Base-by-base conservation (phyloP, 1,140 invertebrate species). In the Rhopalosiphum padi region DNA sequence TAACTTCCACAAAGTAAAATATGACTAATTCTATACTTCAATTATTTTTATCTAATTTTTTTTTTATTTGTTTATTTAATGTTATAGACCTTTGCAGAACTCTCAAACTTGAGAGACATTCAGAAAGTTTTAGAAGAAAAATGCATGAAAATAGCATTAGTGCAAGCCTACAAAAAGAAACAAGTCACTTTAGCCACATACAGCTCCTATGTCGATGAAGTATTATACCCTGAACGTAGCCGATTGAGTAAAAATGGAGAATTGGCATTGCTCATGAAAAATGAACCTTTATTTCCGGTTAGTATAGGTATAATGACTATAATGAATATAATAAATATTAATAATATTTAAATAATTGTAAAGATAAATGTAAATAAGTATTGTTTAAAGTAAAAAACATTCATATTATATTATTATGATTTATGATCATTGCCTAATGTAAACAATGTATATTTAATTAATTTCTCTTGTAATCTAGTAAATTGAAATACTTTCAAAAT, bases 1-100 rank as follows among this genome's bases (percentile, higher is more conserved):
- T 94, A 95, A 96, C 60, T 97, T 97, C 94, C 95, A 96, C 86
- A 97, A 97, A 95, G 95, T 96, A 77, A 97, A 96, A 94, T 86
- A 37, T 22, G 3, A 91, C 6, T 43, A 60, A 41, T 60, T 68
- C 8, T 25, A 68, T 91, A 46, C 3, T 30, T 41, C 11, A 30
- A 25, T 46, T 9, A n/a, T 35, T 87, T 53, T 89, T 89, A 21
- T 53, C 5, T 35, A 22, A 5, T 25, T 88, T 18, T 5, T 11
- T 30, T 22, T 87, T 11, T 15, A 15, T 35, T 82, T 25, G 11
- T 15, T 48, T 88, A n/a, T 88, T 53, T 25, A 30, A 21, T 25
- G 11, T 22, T 6, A 37, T 41, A 93, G 91, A 85, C 41, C 41
- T 43, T 93, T 18, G 4, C 77, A 22, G 35, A 86, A 18, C 23